phyloP scores from a whole-genome alignment of 1,140 invertebrate species.

The Ostrea denselamellosa region DNA sequence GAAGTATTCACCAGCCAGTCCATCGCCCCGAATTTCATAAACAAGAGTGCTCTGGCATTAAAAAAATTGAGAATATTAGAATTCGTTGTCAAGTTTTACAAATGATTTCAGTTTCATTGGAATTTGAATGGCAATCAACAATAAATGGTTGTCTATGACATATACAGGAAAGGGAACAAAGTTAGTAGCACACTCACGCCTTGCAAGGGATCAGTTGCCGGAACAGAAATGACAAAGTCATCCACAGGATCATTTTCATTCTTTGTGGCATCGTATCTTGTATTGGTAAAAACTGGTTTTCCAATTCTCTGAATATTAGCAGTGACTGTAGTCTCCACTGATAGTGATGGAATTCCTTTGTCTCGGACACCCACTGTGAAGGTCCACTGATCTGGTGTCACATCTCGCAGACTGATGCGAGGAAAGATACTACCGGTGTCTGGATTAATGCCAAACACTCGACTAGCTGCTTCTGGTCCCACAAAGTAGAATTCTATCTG shows the following conservation, averaged over 20 bases:
- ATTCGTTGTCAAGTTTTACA: too few species aligned
- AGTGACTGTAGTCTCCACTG: slow-evolving; percentile 54
- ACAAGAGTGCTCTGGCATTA: slow-evolving; percentile 53
- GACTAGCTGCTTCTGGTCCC: slow-evolving; percentile 49
- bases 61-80: background rate
- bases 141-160: too few species aligned
- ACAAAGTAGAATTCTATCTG: slow-evolving; percentile 60
- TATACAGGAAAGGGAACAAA: too few species aligned
- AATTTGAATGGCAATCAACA: too few species aligned
- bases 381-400: background rate
- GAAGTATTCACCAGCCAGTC: slow-evolving; percentile 58
- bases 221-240: slow-evolving; percentile 48
- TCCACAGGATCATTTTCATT: slow-evolving; percentile 52
- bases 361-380: slow-evolving; percentile 59
- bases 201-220: slow-evolving; percentile 58
- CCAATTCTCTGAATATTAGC: slow-evolving; percentile 60
- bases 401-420: slow-evolving; percentile 54
- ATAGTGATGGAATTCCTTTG: slow-evolving; percentile 59
- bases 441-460: slow-evolving; percentile 61
- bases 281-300: slow-evolving; percentile 50
- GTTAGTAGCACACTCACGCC: slow-evolving; percentile 52
- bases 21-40: slow-evolving; percentile 63
- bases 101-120: too few species aligned
- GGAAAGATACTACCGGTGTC: slow-evolving; percentile 56
- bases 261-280: slow-evolving; percentile 53